A percentile compares a stretch with the other conserved stretches of the same genome.
phyloP scores from a whole-genome alignment of 2,888 invertebrate species.

The Prosapia bicincta region DNA sequence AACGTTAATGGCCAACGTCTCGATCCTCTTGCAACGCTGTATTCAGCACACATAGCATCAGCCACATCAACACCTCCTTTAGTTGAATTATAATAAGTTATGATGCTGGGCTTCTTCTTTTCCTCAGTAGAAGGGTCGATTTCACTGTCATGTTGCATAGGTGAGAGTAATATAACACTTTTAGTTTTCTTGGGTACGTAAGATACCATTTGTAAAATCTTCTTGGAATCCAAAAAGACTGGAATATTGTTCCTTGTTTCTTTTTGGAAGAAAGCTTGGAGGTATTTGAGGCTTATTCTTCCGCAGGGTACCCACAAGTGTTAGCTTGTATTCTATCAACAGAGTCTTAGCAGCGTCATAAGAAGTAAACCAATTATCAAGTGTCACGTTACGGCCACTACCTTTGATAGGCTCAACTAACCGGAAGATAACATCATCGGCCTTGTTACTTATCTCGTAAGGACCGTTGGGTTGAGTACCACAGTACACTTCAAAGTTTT shows the following conservation, averaged over 20 bases:
- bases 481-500: too few species aligned
- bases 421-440: constrained; percentile 15
- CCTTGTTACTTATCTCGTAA: constrained; percentile 9
- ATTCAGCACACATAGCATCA: constrained; percentile 26
- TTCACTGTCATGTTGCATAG: constrained; percentile 26
- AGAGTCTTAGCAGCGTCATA: neutral
- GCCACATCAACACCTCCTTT: constrained; percentile 28
- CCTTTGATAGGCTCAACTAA: constrained; percentile 20
- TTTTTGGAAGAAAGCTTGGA: neutral
- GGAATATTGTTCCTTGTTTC: neutral
- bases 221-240: constrained; percentile 30
- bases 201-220: constrained; percentile 28
- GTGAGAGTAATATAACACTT: constrained; percentile 26
- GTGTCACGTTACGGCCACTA: constrained; percentile 32
- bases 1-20: constrained; percentile 32
- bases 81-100: constrained; percentile 28
- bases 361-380: constrained; percentile 9
- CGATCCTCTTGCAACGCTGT: constrained; percentile 20
- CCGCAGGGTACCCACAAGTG: neutral
- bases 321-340: neutral
- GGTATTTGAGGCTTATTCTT: neutral
- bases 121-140: constrained; percentile 20
- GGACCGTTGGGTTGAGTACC: too few species aligned
- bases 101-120: constrained; percentile 28
- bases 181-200: constrained; percentile 28